phyloP scores from a whole-genome alignment of 2,113 vertebrate species.

The Menidia beryllina region DNA sequence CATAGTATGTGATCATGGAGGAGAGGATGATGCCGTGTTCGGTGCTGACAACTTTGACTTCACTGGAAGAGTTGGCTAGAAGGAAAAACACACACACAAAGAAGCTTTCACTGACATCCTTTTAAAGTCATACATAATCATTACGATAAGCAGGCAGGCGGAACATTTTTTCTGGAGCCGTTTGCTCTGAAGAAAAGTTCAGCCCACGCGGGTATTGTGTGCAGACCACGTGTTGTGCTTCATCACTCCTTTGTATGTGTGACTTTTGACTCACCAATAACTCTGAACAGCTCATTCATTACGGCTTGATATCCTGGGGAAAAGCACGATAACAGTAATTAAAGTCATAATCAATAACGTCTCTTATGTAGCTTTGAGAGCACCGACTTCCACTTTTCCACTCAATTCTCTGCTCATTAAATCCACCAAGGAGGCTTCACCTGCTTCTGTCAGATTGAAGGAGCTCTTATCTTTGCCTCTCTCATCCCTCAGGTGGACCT shows the following conservation, averaged over 20 bases:
- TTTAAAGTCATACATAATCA: background rate
- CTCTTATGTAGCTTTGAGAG: background rate
- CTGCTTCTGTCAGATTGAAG: constrained; percentile 89
- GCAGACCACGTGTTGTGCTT: constrained; percentile 13
- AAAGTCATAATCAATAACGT: constrained; percentile 4
- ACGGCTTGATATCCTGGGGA: constrained; percentile 91
- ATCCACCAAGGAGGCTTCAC: constrained; percentile 68
- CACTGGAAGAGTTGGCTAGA: constrained; percentile 90
- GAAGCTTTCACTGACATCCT: background rate
- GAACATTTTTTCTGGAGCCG: no score
- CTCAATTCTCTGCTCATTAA: constrained; percentile 10
- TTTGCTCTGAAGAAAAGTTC: background rate
- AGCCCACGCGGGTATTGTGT: background rate
- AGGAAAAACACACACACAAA: constrained; percentile 6
- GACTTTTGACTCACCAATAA: constrained; percentile 88
- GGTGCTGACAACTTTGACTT: constrained; percentile 90
- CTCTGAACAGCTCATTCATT: constrained; percentile 93
- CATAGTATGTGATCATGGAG: constrained; percentile 87
- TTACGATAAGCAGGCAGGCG: no score
- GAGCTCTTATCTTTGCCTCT: constrained; percentile 92
- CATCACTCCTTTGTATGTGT: constrained; percentile 5
- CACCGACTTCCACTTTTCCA: constrained; percentile 4
- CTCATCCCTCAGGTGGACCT: constrained; percentile 91
- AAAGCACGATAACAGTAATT: constrained; percentile 23
- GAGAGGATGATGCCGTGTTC: constrained; percentile 94